Conservation (phyloP, 2,113 vertebrate genomes). For the Neodon shergylaensis region DNA sequence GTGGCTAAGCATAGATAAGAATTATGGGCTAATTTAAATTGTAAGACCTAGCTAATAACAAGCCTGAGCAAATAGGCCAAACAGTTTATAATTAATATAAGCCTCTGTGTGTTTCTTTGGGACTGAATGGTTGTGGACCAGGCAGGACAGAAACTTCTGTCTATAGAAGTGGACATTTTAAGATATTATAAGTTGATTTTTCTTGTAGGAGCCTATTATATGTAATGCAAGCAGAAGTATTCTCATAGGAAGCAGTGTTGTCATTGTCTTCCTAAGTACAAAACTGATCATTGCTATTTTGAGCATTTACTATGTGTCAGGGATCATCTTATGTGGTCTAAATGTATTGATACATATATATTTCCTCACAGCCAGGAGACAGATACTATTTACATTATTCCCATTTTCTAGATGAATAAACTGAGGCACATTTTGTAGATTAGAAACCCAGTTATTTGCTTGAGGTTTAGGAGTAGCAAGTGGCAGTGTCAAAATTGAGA, state of each 20-base stretch:
- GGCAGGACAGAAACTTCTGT: no score
- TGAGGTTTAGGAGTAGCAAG: not conserved
- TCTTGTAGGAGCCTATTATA: not conserved
- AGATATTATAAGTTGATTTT: conserved; percentile 14
- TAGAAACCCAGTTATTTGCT: not conserved
- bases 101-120: no score
- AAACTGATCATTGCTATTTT: not conserved
- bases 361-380: not conserved
- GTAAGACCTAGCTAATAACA: no score
- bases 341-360: not conserved
- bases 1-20: no score
- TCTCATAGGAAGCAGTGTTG: conserved; percentile 21
- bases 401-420: conserved; percentile 47
- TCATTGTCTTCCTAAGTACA: conserved; percentile 3
- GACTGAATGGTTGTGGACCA: no score
- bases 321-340: not conserved
- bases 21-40: no score
- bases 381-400: not conserved
- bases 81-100: no score
- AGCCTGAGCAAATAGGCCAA: no score
- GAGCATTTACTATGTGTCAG: not conserved
- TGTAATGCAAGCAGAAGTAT: conserved; percentile 14
- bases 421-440: not conserved
- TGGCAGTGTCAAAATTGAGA: conserved; percentile 39
- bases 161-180: not conserved